Evolutionary conservation across 2,113 vertebrate genomes (phyloP).

Genomic region (Trinectes maculatus): DNA sequence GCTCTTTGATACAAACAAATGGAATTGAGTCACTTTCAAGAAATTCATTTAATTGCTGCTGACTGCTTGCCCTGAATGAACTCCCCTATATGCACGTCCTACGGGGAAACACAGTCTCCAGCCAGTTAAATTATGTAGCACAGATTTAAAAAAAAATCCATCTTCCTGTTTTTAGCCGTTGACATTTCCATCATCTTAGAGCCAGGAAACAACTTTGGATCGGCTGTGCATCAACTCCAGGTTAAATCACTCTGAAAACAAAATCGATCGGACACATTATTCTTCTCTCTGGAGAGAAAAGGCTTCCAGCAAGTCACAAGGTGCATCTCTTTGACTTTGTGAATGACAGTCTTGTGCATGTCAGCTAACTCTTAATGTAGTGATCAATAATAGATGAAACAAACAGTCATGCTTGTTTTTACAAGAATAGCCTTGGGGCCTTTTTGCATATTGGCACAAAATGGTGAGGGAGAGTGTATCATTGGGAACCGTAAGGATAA

Average conservation of each 20-base stretch:
- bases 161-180: conserved; percentile 3
- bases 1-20: background rate
- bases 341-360: conserved; percentile 33
- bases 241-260: conserved; percentile 22
- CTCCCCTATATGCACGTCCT: background rate
- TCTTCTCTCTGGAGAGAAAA: background rate
- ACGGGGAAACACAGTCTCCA: background rate
- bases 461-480: background rate
- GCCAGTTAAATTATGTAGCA: background rate
- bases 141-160: background rate
- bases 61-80: background rate
- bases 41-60: background rate
- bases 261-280: conserved; percentile 15
- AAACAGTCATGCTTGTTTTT: conserved; percentile 39
- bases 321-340: conserved; percentile 9
- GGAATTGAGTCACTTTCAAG: background rate
- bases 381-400: conserved; percentile 43
- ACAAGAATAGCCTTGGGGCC: background rate
- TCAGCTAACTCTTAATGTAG: conserved; percentile 27
- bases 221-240: background rate
- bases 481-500: background rate
- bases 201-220: conserved; percentile 10
- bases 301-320: conserved; percentile 43
- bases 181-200: conserved; percentile 18
- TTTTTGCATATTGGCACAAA: background rate